Conservation (phyloP, 2,797 vertebrate species). For the Coregonus suidteri region DNA sequence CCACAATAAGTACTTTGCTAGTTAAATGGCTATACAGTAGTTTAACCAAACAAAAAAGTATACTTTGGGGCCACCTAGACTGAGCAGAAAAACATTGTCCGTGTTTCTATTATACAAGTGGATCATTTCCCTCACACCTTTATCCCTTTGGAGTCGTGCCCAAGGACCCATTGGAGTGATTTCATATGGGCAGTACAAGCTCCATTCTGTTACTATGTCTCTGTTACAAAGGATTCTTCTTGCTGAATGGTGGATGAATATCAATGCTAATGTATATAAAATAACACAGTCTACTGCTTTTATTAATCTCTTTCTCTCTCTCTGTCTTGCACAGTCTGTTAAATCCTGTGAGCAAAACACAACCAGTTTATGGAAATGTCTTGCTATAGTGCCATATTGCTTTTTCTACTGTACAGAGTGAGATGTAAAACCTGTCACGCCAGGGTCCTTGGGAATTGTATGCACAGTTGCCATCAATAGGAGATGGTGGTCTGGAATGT, state of each 20-base stretch:
- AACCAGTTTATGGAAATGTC: background rate
- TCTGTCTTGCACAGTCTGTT: background rate
- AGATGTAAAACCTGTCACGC: background rate
- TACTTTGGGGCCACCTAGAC: no score
- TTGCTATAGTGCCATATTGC: background rate
- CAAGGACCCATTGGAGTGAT: background rate
- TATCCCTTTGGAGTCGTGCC: no score
- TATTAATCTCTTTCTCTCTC: background rate
- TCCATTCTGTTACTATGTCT: background rate
- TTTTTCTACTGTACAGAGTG: background rate
- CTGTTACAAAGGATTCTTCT: no score
- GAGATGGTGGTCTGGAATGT: background rate
- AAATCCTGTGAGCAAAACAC: slow-evolving; percentile 15
- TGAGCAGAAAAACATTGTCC: no score
- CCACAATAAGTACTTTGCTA: background rate
- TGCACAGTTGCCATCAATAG: background rate
- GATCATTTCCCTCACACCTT: no score
- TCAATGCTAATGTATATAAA: background rate
- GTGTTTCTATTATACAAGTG: no score
- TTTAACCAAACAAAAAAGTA: background rate
- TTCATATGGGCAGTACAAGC: background rate
- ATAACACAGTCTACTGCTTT: background rate
- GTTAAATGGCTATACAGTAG: slow-evolving; percentile 6
- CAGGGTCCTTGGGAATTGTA: background rate
- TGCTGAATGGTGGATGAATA: background rate